Conservation (phyloP, 2,888 invertebrate genomes). For the Volucella bombylans region DNA sequence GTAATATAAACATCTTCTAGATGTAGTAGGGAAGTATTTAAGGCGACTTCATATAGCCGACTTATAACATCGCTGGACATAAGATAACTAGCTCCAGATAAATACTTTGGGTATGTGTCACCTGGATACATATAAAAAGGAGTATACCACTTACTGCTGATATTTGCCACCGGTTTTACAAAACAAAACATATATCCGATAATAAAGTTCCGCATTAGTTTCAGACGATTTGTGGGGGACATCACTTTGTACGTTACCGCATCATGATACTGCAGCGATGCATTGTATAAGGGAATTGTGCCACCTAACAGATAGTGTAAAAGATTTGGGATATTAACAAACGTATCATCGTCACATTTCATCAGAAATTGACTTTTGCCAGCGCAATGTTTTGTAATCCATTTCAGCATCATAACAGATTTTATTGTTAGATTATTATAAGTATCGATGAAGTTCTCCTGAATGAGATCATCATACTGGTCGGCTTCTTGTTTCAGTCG, state of each 20-base stretch:
- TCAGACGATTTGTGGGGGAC: constrained; percentile 78
- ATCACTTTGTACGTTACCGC: constrained; percentile 77
- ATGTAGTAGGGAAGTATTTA: constrained; percentile 88
- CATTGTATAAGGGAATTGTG: constrained; percentile 82
- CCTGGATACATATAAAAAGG: constrained; percentile 90
- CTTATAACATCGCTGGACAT: constrained; percentile 87
- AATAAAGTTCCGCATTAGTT: constrained; percentile 84
- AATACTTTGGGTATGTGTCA: constrained; percentile 89
- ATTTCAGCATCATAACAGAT: constrained; percentile 92
- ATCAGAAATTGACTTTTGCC: constrained; percentile 86
- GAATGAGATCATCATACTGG: constrained; percentile 89
- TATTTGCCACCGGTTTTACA: constrained; percentile 89
- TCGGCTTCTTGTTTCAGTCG: constrained; percentile 87
- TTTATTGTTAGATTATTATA: constrained; percentile 94
- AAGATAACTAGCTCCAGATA: constrained; percentile 92
- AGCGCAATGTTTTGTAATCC: constrained; percentile 88
- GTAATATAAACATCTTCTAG: constrained; percentile 91
- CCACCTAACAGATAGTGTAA: constrained; percentile 83
- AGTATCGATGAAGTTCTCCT: constrained; percentile 91
- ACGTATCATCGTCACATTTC: constrained; percentile 94
- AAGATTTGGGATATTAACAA: constrained; percentile 89
- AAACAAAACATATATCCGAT: constrained; percentile 91
- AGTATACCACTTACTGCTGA: constrained; percentile 91
- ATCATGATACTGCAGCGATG: constrained; percentile 80
- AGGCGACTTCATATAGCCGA: constrained; percentile 86